Evolutionary conservation across 2,797 vertebrate species (phyloP).

Genomic region (Tympanoctomys barrerae): DNA sequence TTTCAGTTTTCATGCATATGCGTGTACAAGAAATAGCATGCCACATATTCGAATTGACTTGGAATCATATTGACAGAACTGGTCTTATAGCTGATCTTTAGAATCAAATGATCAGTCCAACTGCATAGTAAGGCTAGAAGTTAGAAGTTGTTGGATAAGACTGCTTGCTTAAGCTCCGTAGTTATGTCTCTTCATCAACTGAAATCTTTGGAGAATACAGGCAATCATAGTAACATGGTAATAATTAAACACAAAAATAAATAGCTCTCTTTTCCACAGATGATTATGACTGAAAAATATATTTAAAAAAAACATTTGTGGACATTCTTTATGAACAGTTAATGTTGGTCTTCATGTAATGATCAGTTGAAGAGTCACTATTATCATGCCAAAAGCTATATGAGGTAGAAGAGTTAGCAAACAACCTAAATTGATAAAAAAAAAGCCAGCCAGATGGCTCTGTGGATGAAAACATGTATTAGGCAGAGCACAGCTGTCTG

Average conservation of each 20-base stretch:
- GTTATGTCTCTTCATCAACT: not conserved
- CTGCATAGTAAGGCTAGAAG: not conserved
- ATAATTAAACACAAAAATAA: not conserved
- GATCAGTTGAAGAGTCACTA: not conserved
- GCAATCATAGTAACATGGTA: not conserved
- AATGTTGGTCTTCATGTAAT: not conserved
- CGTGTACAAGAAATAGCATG: not conserved
- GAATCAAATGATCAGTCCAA: not conserved
- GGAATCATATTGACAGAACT: not conserved
- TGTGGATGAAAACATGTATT: too few species aligned
- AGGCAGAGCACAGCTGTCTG: too few species aligned
- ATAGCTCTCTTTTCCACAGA: not conserved
- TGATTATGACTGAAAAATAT: not conserved
- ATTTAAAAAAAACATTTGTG: not conserved
- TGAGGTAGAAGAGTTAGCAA: not conserved
- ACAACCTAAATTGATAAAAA: not conserved
- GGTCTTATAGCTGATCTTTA: not conserved
- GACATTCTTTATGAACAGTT: not conserved
- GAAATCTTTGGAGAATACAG: slow-evolving; percentile 16
- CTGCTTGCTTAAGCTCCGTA: not conserved
- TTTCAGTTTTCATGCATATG: not conserved
- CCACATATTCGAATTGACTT: not conserved
- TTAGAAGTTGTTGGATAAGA: not conserved
- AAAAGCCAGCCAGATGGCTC: too few species aligned
- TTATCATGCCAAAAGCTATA: not conserved